Base-by-base conservation (phyloP, 64 coral and sea anemone genomes). In the Acropora yongei region DNA sequence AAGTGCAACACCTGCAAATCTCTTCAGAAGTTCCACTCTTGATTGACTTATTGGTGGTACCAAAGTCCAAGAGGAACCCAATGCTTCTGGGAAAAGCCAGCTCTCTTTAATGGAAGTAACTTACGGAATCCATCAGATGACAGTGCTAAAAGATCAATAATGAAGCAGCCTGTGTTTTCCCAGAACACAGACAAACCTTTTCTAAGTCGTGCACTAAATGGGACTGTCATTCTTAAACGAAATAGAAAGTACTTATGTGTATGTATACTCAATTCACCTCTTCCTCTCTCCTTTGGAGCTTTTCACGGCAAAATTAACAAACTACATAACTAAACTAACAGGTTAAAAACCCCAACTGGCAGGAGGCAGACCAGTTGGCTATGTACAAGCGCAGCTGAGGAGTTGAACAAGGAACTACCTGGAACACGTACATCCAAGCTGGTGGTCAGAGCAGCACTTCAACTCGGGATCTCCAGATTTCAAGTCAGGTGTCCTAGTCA, bases 181-280 rank as follows among this genome's bases (percentile, higher is more conserved):
- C 84, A 87, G 49, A 73, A 74, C 73, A 88, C 86, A 88, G 76
- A 77, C 47, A 76, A 76, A 75, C 86, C 72, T 49, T 75, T 76
- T 88, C 8, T 88, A 76, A 65, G 78, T 49, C n/a, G 58, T 80
- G 67, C 80, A 47, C 50, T 90, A 39, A 77, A 74, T 80, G 44
- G 88, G 46, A 18, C 57, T 60, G 77, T 90, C 74, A 90, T 57
- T 60, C 82, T 90, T 72, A 44, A 90, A 82, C 77, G 66, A 49
- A 90, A 47, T 41, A 73, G 78, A 30, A 30, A 30, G 30, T 30
- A 30, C 30, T 30, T 30, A 30, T 30, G 30, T 30, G 30, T 30
- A 30, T 30, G 30, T 30, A 30, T 30, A 30, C 30, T 30, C 30
- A 30, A 30, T 30, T 30, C 30, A 30, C 30, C 30, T 30, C 30